phyloP scores from a whole-genome alignment of 2,797 vertebrate genomes.

The Natrix natrix region DNA sequence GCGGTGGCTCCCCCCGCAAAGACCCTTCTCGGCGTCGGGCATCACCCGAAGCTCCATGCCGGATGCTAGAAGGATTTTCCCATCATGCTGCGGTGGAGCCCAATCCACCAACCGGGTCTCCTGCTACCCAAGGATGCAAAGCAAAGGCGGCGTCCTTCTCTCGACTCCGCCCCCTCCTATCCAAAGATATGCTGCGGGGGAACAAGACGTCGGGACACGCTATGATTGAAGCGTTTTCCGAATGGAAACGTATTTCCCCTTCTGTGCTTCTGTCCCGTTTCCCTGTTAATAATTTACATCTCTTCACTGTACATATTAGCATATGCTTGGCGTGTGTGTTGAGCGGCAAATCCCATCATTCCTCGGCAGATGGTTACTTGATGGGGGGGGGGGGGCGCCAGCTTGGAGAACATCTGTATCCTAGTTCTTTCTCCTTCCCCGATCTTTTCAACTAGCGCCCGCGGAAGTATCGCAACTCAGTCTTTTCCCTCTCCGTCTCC shows the following conservation, averaged over 20 bases:
- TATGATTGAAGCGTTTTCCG: too few relatives aligned
- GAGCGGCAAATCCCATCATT: neutral
- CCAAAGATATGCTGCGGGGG: neutral
- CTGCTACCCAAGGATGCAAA: neutral
- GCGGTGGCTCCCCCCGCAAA: constrained; percentile 27
- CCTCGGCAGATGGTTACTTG: neutral
- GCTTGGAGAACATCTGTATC: neutral
- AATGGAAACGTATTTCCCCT: neutral
- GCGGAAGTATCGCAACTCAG: neutral
- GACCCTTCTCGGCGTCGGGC: neutral
- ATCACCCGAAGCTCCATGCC: neutral
- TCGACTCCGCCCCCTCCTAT: neutral
- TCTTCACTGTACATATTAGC: neutral
- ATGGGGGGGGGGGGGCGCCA: neutral
- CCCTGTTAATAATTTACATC: neutral
- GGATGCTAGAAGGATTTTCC: constrained; percentile 65
- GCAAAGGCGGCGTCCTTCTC: neutral
- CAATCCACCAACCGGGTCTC: constrained; percentile 22
- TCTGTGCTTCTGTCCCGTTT: neutral
- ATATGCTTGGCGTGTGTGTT: neutral
- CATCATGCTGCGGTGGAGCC: constrained; percentile 63
- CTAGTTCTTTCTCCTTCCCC: neutral
- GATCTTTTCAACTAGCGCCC: neutral
- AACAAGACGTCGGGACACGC: neutral
- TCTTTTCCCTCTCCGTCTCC: neutral